Conservation (phyloP, 2,888 invertebrate genomes). For the Nasonovia ribisnigri region DNA sequence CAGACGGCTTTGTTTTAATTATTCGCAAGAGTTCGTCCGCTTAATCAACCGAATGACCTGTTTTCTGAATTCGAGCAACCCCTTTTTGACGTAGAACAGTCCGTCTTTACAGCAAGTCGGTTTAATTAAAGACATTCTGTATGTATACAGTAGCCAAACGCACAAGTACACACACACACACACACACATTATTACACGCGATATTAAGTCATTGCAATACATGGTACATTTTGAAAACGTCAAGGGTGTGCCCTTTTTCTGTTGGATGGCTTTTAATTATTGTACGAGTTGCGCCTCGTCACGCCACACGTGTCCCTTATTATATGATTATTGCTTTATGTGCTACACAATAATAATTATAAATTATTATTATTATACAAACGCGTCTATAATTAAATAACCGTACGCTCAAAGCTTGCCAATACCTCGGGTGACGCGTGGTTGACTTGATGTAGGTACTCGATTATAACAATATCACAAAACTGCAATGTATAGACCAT, state of each 20-base stretch:
- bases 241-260: background rate
- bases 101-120: background rate
- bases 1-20: conserved; percentile 20
- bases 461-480: background rate
- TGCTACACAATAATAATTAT: background rate
- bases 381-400: background rate
- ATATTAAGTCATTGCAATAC: conserved; percentile 2
- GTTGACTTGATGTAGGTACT: background rate
- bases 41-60: conserved; percentile 34
- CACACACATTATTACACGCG: background rate
- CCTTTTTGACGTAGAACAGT: background rate
- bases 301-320: background rate
- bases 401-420: background rate
- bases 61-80: background rate
- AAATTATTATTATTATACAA: background rate
- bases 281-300: background rate
- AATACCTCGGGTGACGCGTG: background rate
- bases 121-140: conserved; percentile 26
- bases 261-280: background rate
- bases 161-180: background rate
- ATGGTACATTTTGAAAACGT: background rate
- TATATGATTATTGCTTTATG: background rate
- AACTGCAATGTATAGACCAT: background rate
- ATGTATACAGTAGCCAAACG: background rate
- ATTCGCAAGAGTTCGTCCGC: conserved; percentile 23